These are phyloP conservation scores for Formica selysi DNA, from an alignment of 1,140 invertebrate genomes.

Conservation along the genomic window DNA sequence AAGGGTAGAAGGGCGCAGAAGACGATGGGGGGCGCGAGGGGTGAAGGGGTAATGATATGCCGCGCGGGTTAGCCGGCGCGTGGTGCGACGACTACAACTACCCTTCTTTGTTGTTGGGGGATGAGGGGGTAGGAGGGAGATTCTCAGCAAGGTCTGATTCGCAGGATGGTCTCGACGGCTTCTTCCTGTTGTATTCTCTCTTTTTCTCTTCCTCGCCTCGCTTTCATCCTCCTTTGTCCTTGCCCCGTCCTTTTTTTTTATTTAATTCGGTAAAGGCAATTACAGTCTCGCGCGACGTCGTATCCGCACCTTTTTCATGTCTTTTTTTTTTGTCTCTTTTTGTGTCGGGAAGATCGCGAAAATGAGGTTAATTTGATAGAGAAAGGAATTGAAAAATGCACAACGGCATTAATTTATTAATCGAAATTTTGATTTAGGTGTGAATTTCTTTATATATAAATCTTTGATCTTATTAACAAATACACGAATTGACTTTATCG, in stretches of 20 bases:
- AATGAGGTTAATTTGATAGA: neutral
- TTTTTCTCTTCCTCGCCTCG: conserved; percentile 1
- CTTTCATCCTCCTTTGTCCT: neutral
- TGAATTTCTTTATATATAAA: neutral
- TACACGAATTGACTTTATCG: neutral
- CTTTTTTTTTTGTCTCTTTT: neutral
- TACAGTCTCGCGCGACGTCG: conserved; percentile 70
- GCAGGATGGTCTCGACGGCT: conserved; percentile 57
- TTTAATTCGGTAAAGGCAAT: conserved; percentile 74
- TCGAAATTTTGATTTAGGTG: neutral
- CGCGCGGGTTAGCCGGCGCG: conserved; percentile 67
- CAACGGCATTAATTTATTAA: neutral
- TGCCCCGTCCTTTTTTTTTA: conserved; percentile 35
- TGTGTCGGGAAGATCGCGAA: neutral
- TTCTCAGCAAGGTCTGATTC: conserved; percentile 56
- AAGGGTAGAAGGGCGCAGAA: neutral
- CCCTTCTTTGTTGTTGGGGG: conserved; percentile 60
- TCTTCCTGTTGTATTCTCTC: conserved; percentile 41
- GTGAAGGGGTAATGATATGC: conserved; percentile 80
- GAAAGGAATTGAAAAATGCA: neutral
- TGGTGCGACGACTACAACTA: conserved; percentile 69
- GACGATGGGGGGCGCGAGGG: conserved; percentile 29
- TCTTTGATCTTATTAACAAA: neutral
- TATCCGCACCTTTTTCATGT: conserved; percentile 20
- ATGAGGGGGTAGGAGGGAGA: conserved; percentile 38